Evolutionary conservation across 2,888 invertebrate species (phyloP).

Genomic region (Neoascia interrupta): DNA sequence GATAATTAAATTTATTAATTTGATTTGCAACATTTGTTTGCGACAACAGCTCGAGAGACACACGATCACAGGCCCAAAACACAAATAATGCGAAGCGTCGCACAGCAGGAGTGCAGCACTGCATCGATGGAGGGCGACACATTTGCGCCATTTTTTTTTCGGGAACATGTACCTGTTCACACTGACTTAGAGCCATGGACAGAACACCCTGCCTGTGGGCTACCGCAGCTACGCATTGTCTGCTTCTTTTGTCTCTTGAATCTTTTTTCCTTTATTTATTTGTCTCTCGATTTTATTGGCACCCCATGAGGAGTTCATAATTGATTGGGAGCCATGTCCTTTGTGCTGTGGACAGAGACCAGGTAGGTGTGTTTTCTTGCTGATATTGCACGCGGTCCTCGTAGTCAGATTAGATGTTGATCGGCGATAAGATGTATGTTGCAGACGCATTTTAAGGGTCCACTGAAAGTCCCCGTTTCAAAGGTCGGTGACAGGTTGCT

Average conservation of each 20-base stretch:
- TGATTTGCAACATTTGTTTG: slow-evolving; percentile 63
- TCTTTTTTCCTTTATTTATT: slow-evolving; percentile 42
- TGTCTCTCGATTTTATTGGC: slow-evolving; percentile 56
- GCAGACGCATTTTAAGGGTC: slow-evolving; percentile 19
- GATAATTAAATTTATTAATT: slow-evolving; percentile 71
- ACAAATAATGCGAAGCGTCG: slow-evolving; percentile 8
- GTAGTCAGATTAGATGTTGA: slow-evolving; percentile 45
- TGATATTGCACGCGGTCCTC: slow-evolving; percentile 42
- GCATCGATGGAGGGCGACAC: slow-evolving; percentile 21
- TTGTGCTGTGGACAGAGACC: slow-evolving; percentile 30
- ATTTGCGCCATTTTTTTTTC: slow-evolving; percentile 1
- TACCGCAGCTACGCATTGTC: slow-evolving; percentile 54
- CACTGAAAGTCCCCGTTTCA: not conserved
- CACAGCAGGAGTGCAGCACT: slow-evolving; percentile 57
- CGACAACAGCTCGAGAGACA: slow-evolving; percentile 41
- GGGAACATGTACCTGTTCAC: slow-evolving; percentile 43
- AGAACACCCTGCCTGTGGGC: slow-evolving; percentile 50
- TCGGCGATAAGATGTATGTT: slow-evolving; percentile 38
- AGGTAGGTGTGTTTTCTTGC: slow-evolving; percentile 15
- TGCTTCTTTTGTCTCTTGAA: not conserved
- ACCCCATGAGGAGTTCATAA: slow-evolving; percentile 48
- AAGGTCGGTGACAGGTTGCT: slow-evolving; percentile 45
- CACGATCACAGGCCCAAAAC: not conserved
- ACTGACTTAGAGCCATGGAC: slow-evolving; percentile 26
- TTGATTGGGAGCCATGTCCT: slow-evolving; percentile 66